phyloP scores from a whole-genome alignment of 1,140 invertebrate genomes.

The Lasioglossum baleicum region DNA sequence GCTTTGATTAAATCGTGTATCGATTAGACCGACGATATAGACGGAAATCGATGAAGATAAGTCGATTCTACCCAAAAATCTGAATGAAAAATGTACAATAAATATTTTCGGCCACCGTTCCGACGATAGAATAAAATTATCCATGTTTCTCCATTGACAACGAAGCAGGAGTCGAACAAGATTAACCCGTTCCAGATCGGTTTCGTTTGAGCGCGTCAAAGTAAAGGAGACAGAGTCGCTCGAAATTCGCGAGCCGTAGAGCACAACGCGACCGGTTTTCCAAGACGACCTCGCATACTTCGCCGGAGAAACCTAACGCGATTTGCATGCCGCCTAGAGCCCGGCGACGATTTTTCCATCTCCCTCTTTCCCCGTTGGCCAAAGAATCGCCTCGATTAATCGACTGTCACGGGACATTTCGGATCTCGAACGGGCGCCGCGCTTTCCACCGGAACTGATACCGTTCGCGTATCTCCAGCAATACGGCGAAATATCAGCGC shows the following conservation, averaged over 20 bases:
- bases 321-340: slow-evolving; percentile 31
- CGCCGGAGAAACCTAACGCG: slow-evolving; percentile 37
- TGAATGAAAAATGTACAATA: too few species aligned
- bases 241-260: neutral
- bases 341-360: slow-evolving; percentile 3
- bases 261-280: slow-evolving; percentile 23
- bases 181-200: neutral
- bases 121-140: too few species aligned
- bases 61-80: too few species aligned
- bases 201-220: slow-evolving; percentile 1
- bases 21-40: too few species aligned
- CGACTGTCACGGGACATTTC: slow-evolving; percentile 14
- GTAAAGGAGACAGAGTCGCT: neutral
- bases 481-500: slow-evolving; percentile 11
- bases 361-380: too few species aligned
- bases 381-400: slow-evolving; percentile 28
- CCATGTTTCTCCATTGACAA: too few species aligned
- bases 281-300: slow-evolving; percentile 11
- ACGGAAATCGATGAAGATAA: too few species aligned
- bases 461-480: neutral
- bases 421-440: neutral
- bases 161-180: neutral
- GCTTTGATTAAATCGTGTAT: too few species aligned
- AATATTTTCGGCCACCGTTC: too few species aligned
- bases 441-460: neutral